Evolutionary conservation across 2,888 invertebrate species (phyloP).

Genomic region (Argyra leucocephala): DNA sequence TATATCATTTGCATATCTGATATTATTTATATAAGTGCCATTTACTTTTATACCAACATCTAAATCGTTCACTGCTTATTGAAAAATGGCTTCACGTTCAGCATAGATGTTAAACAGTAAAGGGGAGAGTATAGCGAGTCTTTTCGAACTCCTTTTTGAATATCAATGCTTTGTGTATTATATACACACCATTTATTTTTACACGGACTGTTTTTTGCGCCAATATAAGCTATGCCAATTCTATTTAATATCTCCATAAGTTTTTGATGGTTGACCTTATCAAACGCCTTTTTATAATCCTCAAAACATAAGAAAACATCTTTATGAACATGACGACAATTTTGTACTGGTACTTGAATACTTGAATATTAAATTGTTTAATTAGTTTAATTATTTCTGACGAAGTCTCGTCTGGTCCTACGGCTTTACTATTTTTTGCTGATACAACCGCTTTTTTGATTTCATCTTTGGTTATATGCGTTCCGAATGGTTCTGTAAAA

Average conservation of each 20-base stretch:
- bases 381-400: neutral
- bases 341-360: neutral
- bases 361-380: neutral
- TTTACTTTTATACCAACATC: neutral
- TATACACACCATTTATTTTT: neutral
- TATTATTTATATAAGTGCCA: neutral
- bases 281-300: neutral
- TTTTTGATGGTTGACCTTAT: neutral
- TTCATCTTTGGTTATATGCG: no score
- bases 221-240: neutral
- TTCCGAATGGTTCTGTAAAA: no score
- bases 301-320: neutral
- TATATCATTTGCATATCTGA: neutral
- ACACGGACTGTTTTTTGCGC: neutral
- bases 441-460: no score
- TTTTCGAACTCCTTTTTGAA: neutral
- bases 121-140: neutral
- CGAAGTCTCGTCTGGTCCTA: neutral
- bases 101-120: neutral
- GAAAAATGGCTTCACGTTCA: neutral
- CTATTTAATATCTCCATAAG: neutral
- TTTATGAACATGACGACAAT: neutral
- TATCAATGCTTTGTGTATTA: neutral
- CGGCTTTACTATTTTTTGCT: neutral
- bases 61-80: neutral